These are phyloP conservation scores for Megaceryle maxima DNA, from an alignment of 2,113 vertebrate genomes.

Conservation along the genomic window DNA sequence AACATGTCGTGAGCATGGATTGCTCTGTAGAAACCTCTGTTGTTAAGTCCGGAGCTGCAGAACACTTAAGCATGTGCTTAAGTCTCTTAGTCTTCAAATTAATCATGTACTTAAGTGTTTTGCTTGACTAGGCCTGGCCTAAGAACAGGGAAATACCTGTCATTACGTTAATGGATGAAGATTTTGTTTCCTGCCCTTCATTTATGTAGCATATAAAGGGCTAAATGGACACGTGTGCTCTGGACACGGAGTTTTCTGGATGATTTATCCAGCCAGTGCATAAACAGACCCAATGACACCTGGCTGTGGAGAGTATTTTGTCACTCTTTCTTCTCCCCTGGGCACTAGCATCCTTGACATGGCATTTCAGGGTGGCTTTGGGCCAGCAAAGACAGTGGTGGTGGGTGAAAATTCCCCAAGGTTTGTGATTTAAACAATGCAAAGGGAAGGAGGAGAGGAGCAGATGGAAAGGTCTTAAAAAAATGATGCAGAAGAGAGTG, in stretches of 20 bases:
- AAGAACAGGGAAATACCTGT: slow-evolving; percentile 39
- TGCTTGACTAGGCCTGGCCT: neutral
- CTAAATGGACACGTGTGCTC: neutral
- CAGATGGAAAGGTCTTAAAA: neutral
- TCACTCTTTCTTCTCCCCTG: neutral
- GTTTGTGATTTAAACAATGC: neutral
- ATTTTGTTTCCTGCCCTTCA: slow-evolving; percentile 48
- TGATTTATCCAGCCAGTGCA: neutral
- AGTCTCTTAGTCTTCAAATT: slow-evolving; percentile 67
- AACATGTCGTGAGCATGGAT: neutral
- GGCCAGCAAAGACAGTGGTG: rapidly evolving
- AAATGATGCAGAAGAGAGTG: neutral
- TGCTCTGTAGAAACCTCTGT: slow-evolving; percentile 43
- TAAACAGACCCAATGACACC: neutral
- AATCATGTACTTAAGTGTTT: slow-evolving; percentile 60
- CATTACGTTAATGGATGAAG: slow-evolving; percentile 47
- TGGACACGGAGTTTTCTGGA: neutral
- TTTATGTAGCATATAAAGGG: neutral
- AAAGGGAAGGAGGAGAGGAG: neutral
- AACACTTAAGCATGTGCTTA: slow-evolving; percentile 61
- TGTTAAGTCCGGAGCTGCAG: slow-evolving; percentile 4
- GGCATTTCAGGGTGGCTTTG: neutral
- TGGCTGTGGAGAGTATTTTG: rapidly evolving
- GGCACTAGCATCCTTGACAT: rapidly evolving
- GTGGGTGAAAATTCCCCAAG: neutral